A percentile compares a stretch with the other conserved stretches of the same genome.
Conservation (phyloP, 2,888 invertebrate species). For the Orchestes rusci region DNA sequence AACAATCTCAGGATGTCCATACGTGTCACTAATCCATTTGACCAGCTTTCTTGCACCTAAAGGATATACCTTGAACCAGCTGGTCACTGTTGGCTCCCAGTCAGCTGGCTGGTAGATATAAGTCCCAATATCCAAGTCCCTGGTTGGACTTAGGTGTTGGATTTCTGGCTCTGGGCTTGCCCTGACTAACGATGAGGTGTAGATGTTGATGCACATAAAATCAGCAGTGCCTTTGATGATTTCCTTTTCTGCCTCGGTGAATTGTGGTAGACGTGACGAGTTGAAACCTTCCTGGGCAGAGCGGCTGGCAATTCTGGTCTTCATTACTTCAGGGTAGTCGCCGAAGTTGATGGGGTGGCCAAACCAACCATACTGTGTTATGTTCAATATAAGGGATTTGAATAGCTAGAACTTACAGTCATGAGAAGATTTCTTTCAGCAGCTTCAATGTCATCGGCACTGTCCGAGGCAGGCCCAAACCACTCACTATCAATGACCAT, state of each 20-base stretch:
- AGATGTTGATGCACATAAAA: slow-evolving; percentile 71
- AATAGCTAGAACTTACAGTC: slow-evolving; percentile 47
- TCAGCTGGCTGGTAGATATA: slow-evolving; percentile 13
- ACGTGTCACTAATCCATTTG: slow-evolving; percentile 38
- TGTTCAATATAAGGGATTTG: not conserved
- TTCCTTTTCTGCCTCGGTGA: slow-evolving; percentile 53
- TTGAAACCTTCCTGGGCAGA: slow-evolving; percentile 53
- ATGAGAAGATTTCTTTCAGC: slow-evolving; percentile 49
- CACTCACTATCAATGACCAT: slow-evolving; percentile 55
- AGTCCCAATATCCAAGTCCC: slow-evolving; percentile 13
- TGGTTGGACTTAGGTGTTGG: slow-evolving; percentile 7
- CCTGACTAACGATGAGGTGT: slow-evolving; percentile 44
- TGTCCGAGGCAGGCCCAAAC: slow-evolving; percentile 53
- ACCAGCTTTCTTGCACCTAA: slow-evolving; percentile 52
- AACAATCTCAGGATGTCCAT: slow-evolving; percentile 46
- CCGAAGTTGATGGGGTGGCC: slow-evolving; percentile 57
- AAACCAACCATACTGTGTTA: slow-evolving; percentile 29
- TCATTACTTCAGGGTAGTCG: slow-evolving; percentile 62
- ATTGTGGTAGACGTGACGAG: slow-evolving; percentile 55
- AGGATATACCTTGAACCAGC: slow-evolving; percentile 36
- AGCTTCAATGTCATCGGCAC: slow-evolving; percentile 53
- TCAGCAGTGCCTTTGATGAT: slow-evolving; percentile 55
- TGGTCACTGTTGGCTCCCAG: slow-evolving; percentile 21
- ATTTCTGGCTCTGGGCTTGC: slow-evolving; percentile 14
- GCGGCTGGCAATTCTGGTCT: slow-evolving; percentile 49